These are phyloP conservation scores for Phyllopteryx taeniolatus DNA, from an alignment of 2,113 vertebrate genomes.

Conservation along the genomic window DNA sequence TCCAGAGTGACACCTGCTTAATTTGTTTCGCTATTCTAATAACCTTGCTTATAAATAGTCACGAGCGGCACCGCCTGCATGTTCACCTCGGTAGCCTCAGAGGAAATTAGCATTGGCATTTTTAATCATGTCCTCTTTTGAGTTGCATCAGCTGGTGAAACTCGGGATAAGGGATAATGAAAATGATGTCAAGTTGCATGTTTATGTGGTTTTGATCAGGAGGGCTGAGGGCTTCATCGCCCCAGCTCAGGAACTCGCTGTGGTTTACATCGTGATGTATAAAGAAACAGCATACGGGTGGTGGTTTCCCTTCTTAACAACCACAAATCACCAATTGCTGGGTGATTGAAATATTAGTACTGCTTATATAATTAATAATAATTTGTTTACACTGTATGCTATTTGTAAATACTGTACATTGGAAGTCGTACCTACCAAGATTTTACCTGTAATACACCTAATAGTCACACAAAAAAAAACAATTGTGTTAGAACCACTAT, in stretches of 20 bases:
- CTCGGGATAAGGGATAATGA: conserved; percentile 35
- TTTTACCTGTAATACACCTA: no score
- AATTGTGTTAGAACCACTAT: no score
- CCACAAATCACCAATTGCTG: not conserved
- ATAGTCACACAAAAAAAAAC: no score
- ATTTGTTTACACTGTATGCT: no score
- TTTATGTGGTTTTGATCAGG: conserved; percentile 52
- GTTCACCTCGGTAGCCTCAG: conserved; percentile 56
- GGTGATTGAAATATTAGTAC: not conserved
- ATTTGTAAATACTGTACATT: no score
- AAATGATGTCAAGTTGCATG: conserved; percentile 57
- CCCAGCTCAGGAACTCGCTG: conserved; percentile 5
- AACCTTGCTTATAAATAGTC: conserved; percentile 68
- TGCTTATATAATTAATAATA: no score
- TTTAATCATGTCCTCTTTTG: conserved; percentile 69
- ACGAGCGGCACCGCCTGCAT: conserved; percentile 48
- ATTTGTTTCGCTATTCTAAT: conserved; percentile 71
- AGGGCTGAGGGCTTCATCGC: conserved; percentile 27
- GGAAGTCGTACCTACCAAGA: no score
- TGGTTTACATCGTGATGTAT: conserved; percentile 17
- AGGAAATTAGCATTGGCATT: conserved; percentile 72
- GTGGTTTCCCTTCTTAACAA: not conserved
- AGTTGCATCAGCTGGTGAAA: conserved; percentile 62
- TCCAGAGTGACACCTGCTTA: conserved; percentile 69
- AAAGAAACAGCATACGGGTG: not conserved